Conservation (phyloP, 2,113 vertebrate genomes). For the Syngnathus scovelli region DNA sequence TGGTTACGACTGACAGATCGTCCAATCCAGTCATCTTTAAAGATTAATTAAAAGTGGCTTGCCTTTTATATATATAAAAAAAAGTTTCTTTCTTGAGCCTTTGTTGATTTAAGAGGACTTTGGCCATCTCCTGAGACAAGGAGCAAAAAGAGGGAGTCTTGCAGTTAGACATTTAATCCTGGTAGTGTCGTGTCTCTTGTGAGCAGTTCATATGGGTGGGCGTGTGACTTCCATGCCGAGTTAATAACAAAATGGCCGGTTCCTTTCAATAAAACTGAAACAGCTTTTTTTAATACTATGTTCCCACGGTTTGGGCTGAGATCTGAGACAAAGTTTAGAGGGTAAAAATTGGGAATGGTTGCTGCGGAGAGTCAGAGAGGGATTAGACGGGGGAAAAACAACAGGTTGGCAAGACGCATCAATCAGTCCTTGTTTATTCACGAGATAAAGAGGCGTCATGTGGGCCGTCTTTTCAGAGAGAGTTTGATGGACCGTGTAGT, state of each 20-base stretch:
- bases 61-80: no score
- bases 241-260: constrained; percentile 53
- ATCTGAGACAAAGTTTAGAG: constrained; percentile 27
- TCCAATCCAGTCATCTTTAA: background rate
- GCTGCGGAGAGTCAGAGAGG: constrained; percentile 4
- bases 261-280: constrained; percentile 52
- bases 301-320: constrained; percentile 11
- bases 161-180: no score
- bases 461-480: constrained; percentile 31
- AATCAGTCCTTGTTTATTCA: constrained; percentile 42
- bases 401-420: constrained; percentile 30
- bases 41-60: background rate
- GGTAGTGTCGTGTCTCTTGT: no score
- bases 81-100: background rate
- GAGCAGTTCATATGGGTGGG: constrained; percentile 20
- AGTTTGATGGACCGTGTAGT: constrained; percentile 34
- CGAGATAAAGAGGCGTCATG: constrained; percentile 34
- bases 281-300: constrained; percentile 35
- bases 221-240: constrained; percentile 43
- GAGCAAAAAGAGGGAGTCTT: background rate
- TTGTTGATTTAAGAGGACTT: background rate
- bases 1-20: no score
- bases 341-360: constrained; percentile 16
- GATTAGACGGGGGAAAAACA: background rate
- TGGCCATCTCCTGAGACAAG: constrained; percentile 9